Conservation (phyloP, 2,797 vertebrate genomes). For the Glossophaga mutica region DNA sequence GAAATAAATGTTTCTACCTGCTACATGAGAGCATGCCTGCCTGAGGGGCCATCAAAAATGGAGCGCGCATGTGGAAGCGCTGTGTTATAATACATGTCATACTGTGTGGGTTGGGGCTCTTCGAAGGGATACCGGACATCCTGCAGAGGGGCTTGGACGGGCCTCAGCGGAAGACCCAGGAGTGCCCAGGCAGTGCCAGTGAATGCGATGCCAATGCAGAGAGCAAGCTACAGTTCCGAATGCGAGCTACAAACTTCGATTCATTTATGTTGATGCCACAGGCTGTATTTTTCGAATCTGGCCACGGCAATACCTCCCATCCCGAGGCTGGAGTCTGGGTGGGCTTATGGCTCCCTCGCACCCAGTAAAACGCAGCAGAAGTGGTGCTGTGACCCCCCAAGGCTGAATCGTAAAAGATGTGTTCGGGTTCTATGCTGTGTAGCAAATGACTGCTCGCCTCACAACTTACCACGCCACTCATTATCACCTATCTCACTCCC, state of each 20-base stretch:
- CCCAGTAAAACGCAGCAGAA: neutral
- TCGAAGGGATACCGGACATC: neutral
- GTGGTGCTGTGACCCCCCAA: neutral
- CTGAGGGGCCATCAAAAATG: neutral
- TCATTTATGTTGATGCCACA: neutral
- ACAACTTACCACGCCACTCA: too few species aligned
- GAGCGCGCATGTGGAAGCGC: neutral
- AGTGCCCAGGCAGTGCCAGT: too few species aligned
- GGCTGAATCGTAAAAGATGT: neutral
- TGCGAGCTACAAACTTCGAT: neutral
- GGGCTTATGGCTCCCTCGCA: neutral
- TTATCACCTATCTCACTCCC: neutral
- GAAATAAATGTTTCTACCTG: neutral
- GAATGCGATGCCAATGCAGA: neutral
- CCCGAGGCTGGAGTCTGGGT: neutral
- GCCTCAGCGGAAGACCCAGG: neutral
- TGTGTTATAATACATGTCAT: neutral
- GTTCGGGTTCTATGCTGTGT: fast-evolving
- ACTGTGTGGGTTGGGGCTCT: too few species aligned
- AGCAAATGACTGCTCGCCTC: neutral
- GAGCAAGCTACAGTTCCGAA: neutral
- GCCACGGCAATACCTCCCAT: neutral
- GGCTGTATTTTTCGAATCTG: neutral
- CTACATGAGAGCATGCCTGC: neutral
- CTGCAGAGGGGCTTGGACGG: neutral